Percentiles rank a stretch among this genome's conserved stretches.
phyloP scores from a whole-genome alignment of 1,140 invertebrate genomes.

The Eumaeus atala region DNA sequence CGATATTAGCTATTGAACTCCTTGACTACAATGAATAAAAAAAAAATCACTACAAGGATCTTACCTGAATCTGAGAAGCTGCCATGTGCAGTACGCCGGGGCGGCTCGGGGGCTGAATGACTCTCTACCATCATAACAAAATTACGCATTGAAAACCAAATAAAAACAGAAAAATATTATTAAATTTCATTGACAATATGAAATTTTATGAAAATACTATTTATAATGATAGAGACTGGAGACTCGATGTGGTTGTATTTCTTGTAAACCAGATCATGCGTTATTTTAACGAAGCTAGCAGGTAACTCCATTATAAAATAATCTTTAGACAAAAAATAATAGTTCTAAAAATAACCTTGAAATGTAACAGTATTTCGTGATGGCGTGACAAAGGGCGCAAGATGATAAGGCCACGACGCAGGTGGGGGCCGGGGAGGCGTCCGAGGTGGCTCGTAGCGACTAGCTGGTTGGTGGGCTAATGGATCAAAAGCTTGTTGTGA shows the following conservation, averaged over 20 bases:
- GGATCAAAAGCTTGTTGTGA: conserved; percentile 83
- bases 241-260: conserved; percentile 1
- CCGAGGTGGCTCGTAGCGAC: conserved; percentile 82
- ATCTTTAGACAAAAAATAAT: conserved; percentile 28
- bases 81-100: conserved; percentile 76
- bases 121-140: conserved; percentile 76
- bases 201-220: neutral
- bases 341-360: conserved; percentile 77
- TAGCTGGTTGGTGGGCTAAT: conserved; percentile 82
- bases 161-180: conserved; percentile 23
- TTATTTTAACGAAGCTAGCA: neutral
- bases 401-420: conserved; percentile 60
- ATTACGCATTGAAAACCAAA: conserved; percentile 38
- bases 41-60: conserved; percentile 16
- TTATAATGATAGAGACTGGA: neutral
- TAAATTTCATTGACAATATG: neutral
- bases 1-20: no score
- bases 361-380: conserved; percentile 82
- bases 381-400: conserved; percentile 71
- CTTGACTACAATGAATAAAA: no score
- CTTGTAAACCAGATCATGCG: neutral
- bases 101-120: conserved; percentile 78
- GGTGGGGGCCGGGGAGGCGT: conserved; percentile 66
- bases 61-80: conserved; percentile 77
- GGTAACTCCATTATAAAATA: conserved; percentile 39